Percentiles rank a stretch among this genome's conserved stretches.
phyloP scores from a whole-genome alignment of 2,113 vertebrate genomes.

The Dermatemys mawii region DNA sequence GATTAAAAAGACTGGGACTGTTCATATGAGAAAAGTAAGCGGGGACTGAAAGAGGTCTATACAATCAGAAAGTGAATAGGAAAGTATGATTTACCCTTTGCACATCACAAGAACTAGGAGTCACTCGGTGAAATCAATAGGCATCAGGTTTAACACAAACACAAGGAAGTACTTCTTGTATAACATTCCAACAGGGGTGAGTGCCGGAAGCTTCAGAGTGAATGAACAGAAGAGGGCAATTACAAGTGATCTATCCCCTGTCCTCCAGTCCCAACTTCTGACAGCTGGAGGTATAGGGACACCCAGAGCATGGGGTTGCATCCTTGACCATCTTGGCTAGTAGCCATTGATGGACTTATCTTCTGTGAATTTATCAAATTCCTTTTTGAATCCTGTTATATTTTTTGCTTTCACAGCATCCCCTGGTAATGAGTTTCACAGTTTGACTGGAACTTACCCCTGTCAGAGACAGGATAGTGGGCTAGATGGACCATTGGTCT shows the following conservation, averaged over 20 bases:
- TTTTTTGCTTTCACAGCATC: neutral
- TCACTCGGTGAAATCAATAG: neutral
- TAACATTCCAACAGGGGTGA: neutral
- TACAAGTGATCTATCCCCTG: neutral
- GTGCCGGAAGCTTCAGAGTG: neutral
- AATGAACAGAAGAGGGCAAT: too few species aligned
- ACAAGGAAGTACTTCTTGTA: neutral
- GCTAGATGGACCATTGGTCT: neutral
- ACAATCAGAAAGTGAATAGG: neutral
- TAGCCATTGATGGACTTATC: neutral
- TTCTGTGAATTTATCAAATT: neutral
- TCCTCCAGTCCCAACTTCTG: neutral
- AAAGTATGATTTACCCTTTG: neutral
- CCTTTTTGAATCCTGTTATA: neutral
- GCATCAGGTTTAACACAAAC: neutral
- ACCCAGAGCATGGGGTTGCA: neutral
- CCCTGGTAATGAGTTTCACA: neutral
- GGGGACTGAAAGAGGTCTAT: neutral
- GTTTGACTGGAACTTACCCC: neutral
- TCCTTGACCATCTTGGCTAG: neutral
- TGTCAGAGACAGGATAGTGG: neutral
- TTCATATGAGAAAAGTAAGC: neutral
- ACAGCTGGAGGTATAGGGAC: neutral
- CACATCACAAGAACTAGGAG: neutral
- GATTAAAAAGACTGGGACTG: neutral